Conservation (phyloP, 2,797 vertebrate genomes). For the Acanthiza pusilla region DNA sequence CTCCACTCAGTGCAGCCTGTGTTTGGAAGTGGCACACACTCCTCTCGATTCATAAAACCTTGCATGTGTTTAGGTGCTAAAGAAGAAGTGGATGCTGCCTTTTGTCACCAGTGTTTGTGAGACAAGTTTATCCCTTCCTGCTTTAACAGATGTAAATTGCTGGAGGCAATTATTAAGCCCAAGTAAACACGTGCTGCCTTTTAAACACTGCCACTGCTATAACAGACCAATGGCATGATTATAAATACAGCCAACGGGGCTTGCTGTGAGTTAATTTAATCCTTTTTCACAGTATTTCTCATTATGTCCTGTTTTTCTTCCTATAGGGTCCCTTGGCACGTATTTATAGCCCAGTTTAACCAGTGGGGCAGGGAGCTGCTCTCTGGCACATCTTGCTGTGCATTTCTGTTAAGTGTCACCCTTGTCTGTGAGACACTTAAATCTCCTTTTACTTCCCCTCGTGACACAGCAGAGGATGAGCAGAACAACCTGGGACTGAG, state of each 20-base stretch:
- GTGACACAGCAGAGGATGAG: not conserved
- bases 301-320: not conserved
- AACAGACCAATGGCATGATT: not conserved
- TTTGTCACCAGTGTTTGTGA: not conserved
- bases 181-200: constrained; percentile 1
- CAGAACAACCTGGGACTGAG: not conserved
- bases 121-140: not conserved
- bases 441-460: not conserved
- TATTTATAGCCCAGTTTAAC: not conserved
- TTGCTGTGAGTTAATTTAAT: not conserved
- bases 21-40: constrained; percentile 19
- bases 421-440: not conserved
- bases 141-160: constrained; percentile 31
- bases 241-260: not conserved
- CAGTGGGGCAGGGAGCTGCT: not conserved
- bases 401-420: not conserved
- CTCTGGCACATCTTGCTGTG: not conserved
- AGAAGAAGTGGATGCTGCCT: not conserved
- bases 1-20: not conserved
- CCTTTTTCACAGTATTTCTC: not conserved
- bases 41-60: not conserved
- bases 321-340: not conserved
- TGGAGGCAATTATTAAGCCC: not conserved
- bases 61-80: not conserved
- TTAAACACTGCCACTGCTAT: not conserved